Evolutionary conservation across 2,888 invertebrate genomes (phyloP).

Genomic region (Ischnura elegans): DNA sequence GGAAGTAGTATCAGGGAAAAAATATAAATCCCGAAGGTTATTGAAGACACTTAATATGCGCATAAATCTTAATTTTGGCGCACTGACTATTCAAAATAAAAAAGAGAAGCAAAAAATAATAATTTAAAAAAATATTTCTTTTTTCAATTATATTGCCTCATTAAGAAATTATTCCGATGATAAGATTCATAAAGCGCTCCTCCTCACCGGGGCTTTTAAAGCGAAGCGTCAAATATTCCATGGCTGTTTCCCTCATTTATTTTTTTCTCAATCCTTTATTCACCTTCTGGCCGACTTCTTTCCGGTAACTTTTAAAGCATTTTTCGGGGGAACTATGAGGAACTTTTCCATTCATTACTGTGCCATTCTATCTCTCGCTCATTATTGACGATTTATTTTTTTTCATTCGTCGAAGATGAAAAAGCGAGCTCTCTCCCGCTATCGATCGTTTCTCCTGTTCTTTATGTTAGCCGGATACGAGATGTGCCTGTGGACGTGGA

Average conservation of each 20-base stretch:
- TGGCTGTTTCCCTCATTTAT: no score
- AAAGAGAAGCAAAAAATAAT: not conserved
- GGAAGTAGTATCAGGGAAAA: not conserved
- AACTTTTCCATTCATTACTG: not conserved
- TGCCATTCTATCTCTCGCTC: not conserved
- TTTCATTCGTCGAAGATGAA: not conserved
- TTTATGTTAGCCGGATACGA: not conserved
- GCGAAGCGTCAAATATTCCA: not conserved
- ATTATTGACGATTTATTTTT: not conserved
- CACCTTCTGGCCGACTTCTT: not conserved
- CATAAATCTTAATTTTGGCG: constrained; percentile 3
- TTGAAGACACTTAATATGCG: constrained; percentile 10
- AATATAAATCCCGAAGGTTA: not conserved
- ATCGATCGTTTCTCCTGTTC: not conserved
- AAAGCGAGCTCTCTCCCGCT: not conserved
- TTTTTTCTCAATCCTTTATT: no score
- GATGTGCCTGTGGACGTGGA: not conserved
- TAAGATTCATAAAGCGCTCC: not conserved
- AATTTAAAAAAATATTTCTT: not conserved
- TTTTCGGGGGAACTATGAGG: not conserved
- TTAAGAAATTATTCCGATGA: not conserved
- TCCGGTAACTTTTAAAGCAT: not conserved
- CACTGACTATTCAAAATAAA: not conserved
- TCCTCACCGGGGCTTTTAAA: not conserved
- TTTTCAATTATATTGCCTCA: not conserved